Evolutionary conservation across 37 sponge, comb jelly and placozoan genomes (phyloP), one percentile per base, ranked within the genome.

Genomic region (Halichondria panicea): DNA sequence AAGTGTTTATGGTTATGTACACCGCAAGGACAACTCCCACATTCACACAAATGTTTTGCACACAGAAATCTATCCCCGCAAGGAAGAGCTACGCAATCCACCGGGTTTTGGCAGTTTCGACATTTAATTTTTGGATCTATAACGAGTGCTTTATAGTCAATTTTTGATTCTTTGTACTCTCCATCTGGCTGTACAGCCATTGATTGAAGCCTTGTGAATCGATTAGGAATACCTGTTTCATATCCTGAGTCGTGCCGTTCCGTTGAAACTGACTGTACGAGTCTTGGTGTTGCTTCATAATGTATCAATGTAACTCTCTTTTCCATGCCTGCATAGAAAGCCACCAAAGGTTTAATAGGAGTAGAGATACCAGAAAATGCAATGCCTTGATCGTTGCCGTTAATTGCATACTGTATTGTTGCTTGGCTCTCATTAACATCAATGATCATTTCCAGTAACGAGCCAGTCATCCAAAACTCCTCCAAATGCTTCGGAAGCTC

Each of bases 401-500:
- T n/a, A 61, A 77, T 22, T 43, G 54, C 45, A 74, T 31, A 69
- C 22, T 1, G 55, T 37, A 66, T n/a, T 13, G 41, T 46, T 57
- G 34, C 80, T 5, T 68, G 31, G 12, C 46, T 35, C 27, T 48
- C 48, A 9, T 53, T 42, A 18, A 82, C 19, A 24, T 79, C 70
- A 15, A 86, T 32, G 4, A 33, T 50, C 54, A 86, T 53, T 42
- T 79, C 80, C 9, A 86, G 69, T 0, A 86, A 44, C 18, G 62
- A 68, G 25, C 87, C 87, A 66, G 40, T 66, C 75, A 74, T 72
- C 87, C 87, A 86, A 38, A 86, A 86, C 35, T 78, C 80, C 7
- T 71, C 74, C 9, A 73, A 54, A n/a, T 53, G 38, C 31, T 78
- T 64, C 4, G 38, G 12, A 30, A 68, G 59, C 37, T 86, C 80